phyloP scores from a whole-genome alignment of 2,888 invertebrate genomes.

The Archaeoteleia sp. region DNA sequence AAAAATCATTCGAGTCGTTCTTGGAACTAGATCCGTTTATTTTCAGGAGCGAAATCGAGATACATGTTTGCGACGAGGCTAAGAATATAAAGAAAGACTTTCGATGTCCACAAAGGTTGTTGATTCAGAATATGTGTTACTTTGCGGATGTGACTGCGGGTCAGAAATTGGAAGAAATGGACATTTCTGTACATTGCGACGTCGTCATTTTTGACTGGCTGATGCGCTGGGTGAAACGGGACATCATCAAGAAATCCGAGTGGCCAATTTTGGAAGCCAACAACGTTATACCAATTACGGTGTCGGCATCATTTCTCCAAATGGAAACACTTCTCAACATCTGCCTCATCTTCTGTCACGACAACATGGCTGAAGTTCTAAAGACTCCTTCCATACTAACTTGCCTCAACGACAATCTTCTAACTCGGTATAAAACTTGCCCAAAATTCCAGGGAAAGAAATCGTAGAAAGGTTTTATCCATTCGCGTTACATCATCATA shows the following conservation, averaged over 20 bases:
- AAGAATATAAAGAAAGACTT: constrained; percentile 93
- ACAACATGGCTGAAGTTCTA: constrained; percentile 90
- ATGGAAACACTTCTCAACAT: constrained; percentile 93
- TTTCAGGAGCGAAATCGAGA: constrained; percentile 87
- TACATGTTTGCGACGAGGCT: constrained; percentile 96
- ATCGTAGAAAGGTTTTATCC: no score
- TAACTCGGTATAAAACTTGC: constrained; percentile 72
- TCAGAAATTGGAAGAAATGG: constrained; percentile 91
- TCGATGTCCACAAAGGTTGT: constrained; percentile 88
- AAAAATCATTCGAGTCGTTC: not conserved
- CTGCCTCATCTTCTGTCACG: constrained; percentile 90
- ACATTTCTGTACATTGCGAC: constrained; percentile 97
- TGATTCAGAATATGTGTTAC: constrained; percentile 95
- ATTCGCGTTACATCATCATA: no score
- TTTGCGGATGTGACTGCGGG: constrained; percentile 92
- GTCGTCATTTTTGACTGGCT: constrained; percentile 97
- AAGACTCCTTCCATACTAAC: constrained; percentile 90
- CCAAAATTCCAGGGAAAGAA: no score
- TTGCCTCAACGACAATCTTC: constrained; percentile 83
- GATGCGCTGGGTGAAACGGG: constrained; percentile 95
- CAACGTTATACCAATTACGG: constrained; percentile 93
- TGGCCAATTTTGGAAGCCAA: constrained; percentile 85
- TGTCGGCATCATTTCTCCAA: constrained; percentile 95
- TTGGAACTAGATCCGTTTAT: constrained; percentile 18
- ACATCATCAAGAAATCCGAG: constrained; percentile 80